Conservation (phyloP, 2,797 vertebrate genomes). For the Siniperca obscura region DNA sequence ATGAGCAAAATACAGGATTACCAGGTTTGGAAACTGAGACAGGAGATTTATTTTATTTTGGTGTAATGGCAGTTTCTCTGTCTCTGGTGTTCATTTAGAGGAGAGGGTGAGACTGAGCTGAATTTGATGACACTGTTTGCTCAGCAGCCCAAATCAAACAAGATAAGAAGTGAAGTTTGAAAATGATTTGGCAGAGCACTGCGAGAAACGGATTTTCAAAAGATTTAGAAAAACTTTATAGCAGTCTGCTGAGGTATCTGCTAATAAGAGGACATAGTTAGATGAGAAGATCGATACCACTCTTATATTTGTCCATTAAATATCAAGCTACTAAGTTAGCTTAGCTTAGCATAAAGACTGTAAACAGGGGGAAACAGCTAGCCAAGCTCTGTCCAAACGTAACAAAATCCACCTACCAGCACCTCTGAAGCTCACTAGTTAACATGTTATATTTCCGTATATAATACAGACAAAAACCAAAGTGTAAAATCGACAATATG, state of each 20-base stretch:
- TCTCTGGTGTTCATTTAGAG: slow-evolving; percentile 34
- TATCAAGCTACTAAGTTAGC: background rate
- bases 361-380: background rate
- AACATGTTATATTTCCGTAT: background rate
- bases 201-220: slow-evolving; percentile 17
- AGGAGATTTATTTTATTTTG: slow-evolving; percentile 38
- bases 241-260: slow-evolving; percentile 22
- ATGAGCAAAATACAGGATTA: slow-evolving; percentile 45
- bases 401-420: background rate
- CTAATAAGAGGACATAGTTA: slow-evolving; percentile 23
- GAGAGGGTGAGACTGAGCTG: slow-evolving; percentile 31
- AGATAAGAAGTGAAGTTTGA: slow-evolving; percentile 31
- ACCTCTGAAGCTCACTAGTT: background rate
- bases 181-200: slow-evolving; percentile 26
- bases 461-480: background rate
- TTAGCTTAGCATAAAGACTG: background rate
- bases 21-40: slow-evolving; percentile 33
- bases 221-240: slow-evolving; percentile 1
- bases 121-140: slow-evolving; percentile 35
- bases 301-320: background rate
- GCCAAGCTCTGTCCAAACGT: background rate
- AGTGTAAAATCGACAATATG: background rate
- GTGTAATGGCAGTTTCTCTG: slow-evolving; percentile 22
- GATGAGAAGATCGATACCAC: background rate
- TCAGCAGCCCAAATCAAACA: slow-evolving; percentile 41